Evolutionary conservation across 2,797 vertebrate genomes (phyloP).

Genomic region (Gymnoscopelus microlampas): DNA sequence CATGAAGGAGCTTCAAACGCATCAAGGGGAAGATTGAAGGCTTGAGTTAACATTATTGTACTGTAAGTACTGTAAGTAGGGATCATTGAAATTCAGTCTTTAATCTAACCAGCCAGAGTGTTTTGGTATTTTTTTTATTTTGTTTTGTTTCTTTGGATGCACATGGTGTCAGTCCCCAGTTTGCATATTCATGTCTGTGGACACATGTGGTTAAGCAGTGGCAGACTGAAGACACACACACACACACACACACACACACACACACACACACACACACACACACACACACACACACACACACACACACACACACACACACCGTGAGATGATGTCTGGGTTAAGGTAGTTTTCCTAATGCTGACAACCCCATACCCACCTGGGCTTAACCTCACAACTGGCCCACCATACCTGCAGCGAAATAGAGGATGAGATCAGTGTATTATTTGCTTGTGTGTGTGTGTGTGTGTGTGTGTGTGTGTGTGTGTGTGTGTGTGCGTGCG

Average conservation of each 20-base stretch:
- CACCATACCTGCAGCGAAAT: constrained; percentile 26
- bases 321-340: constrained; percentile 20
- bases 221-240: constrained; percentile 7
- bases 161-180: constrained; percentile 18
- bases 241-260: too few species aligned
- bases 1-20: too few species aligned
- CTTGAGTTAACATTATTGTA: constrained; percentile 17
- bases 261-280: too few species aligned
- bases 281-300: too few species aligned
- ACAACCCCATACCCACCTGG: constrained; percentile 21
- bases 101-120: constrained; percentile 8
- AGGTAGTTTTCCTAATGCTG: constrained; percentile 29
- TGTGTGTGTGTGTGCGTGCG: constrained; percentile 4
- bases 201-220: constrained; percentile 7
- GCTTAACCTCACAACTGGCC: constrained; percentile 14
- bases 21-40: constrained; percentile 5
- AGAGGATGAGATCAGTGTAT: constrained; percentile 10
- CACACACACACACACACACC: constrained; percentile 7
- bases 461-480: neutral
- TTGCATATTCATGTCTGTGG: constrained; percentile 14
- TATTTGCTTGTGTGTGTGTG: neutral
- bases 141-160: constrained; percentile 1
- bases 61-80: constrained; percentile 1
- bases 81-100: constrained; percentile 26
- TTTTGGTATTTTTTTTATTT: neutral